phyloP scores from a whole-genome alignment of 2,888 invertebrate genomes.

The Alsophila aescularia region DNA sequence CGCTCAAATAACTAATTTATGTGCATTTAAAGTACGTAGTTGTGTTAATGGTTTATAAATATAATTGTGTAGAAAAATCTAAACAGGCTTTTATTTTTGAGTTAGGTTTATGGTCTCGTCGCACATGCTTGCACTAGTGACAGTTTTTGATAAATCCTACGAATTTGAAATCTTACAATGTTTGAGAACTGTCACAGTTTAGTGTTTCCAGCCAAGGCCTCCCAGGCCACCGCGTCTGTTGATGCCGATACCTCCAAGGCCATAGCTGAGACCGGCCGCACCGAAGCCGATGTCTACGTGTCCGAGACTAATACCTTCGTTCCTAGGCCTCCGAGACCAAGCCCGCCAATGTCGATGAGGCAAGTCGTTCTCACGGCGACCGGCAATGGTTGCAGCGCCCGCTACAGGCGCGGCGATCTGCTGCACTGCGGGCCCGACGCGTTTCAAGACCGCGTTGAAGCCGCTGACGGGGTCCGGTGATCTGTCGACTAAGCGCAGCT shows the following conservation, averaged over 20 bases:
- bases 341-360: conserved; percentile 24
- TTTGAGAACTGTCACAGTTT: conserved; percentile 30
- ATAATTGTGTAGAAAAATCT: conserved; percentile 60
- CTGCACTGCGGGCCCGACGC: conserved; percentile 69
- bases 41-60: conserved; percentile 57
- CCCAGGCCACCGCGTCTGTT: conserved; percentile 5
- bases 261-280: conserved; percentile 28
- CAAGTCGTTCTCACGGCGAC: conserved; percentile 33
- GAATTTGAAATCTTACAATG: too few species aligned
- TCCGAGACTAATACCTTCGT: conserved; percentile 27
- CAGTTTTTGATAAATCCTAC: too few species aligned
- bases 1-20: conserved; percentile 61
- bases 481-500: conserved; percentile 74
- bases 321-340: conserved; percentile 22
- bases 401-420: conserved; percentile 37
- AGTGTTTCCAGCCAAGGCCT: conserved; percentile 45
- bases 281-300: conserved; percentile 34
- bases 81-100: neutral
- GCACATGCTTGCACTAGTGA: too few species aligned
- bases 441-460: conserved; percentile 78
- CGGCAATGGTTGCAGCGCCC: conserved; percentile 39
- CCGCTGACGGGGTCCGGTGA: conserved; percentile 69
- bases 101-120: neutral
- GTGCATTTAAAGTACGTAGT: conserved; percentile 61
- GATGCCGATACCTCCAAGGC: conserved; percentile 19